Evolutionary conservation across 2,113 vertebrate species (phyloP), one percentile per base, ranked within the genome.

Genomic region (Nesogale talazaci): DNA sequence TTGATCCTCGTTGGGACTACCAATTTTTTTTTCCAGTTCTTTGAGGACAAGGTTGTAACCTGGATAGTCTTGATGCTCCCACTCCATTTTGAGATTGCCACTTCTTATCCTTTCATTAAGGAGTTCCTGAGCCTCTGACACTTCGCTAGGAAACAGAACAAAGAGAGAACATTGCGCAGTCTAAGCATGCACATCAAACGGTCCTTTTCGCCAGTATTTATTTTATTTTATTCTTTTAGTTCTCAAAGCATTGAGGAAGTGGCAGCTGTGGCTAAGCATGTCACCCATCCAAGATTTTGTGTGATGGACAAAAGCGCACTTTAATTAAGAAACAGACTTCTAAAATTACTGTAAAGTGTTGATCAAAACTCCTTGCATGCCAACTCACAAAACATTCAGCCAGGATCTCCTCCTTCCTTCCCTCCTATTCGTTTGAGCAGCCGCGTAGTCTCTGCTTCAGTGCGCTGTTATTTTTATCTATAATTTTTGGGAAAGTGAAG

Each of bases 381-480:
- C 20, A 20, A 57, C 34, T 12, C n/a, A 16, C 40, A 67, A 69
- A 72, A 38, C 25, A 52, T 42, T 20, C 12, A 61, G 38, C 70
- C 69, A 46, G 61, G 42, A 74, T 52, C 22, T 38, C 67, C n/a
- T 74, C 9, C 6, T 36, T 42, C 46, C 46, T 42, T 22, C 75
- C 36, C 75, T 72, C 16, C 65, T 22, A 1, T 52, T 88, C 36
- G 4, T 57, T 77, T 87, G 17, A 65, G 77, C n/a, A 86, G 80
- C 80, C 1, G 0, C 12, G 17, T 7, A 29, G 40, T 77, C 92
- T 86, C 75, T 25, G 25, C 72, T 77, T 86, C 93, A 84, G 52
- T 70, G 59, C 29, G 7, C 31, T 95, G 72, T 96, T 97, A 94
- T 95, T 95, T 95, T 95, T 95, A 88, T 88, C 94, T 85, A 23